Percentiles rank a stretch among this genome's conserved stretches.
phyloP scores from a whole-genome alignment of 2,888 invertebrate genomes.

The Lasius platythorax region DNA sequence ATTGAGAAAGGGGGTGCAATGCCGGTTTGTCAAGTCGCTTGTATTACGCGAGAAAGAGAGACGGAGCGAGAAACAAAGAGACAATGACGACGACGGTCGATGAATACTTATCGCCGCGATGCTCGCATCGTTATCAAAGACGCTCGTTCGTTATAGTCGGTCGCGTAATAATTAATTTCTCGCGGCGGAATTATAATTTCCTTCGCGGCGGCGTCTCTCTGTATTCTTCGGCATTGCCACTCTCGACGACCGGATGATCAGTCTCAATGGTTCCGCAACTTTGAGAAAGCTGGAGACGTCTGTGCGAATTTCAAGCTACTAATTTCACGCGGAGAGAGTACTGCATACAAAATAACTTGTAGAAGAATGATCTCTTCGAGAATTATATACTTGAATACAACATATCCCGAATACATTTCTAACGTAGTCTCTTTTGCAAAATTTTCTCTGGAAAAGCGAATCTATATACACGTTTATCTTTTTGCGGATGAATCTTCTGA shows the following conservation, averaged over 20 bases:
- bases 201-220: conserved; percentile 26
- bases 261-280: conserved; percentile 37
- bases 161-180: conserved; percentile 56
- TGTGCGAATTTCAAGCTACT: conserved; percentile 42
- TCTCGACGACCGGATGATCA: conserved; percentile 47
- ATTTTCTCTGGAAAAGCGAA: not conserved
- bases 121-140: conserved; percentile 46
- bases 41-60: not conserved
- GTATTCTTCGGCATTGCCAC: conserved; percentile 40
- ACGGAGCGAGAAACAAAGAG: conserved; percentile 18
- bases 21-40: conserved; percentile 37
- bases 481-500: not conserved
- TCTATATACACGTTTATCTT: not conserved
- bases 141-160: conserved; percentile 43
- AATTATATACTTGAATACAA: conserved; percentile 1
- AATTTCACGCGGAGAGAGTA: conserved; percentile 48
- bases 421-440: not conserved
- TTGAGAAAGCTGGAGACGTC: conserved; percentile 39
- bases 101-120: conserved; percentile 44
- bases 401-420: not conserved
- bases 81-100: conserved; percentile 25
- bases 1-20: conserved; percentile 36
- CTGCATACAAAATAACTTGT: conserved; percentile 43
- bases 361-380: conserved; percentile 6
- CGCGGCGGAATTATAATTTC: conserved; percentile 54